Conservation (phyloP, 2,888 invertebrate genomes). For the Polyommatus iphigenia region DNA sequence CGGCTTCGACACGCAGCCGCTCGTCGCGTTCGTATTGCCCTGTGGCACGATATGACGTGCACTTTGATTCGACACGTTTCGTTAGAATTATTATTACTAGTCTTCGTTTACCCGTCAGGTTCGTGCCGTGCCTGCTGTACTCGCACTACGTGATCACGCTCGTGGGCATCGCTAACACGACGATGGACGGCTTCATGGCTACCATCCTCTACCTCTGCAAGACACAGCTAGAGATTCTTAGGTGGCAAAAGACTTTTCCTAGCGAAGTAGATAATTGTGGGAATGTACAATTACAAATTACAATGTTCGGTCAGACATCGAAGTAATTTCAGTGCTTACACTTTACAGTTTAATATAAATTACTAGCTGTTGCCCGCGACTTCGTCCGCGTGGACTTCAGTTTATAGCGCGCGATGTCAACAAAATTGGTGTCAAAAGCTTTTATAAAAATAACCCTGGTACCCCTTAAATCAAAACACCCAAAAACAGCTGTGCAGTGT, state of each 20-base stretch:
- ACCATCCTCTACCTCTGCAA: slow-evolving; percentile 64
- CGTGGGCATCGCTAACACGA: slow-evolving; percentile 71
- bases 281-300: too few relatives aligned
- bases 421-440: too few relatives aligned
- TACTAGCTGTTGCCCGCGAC: too few relatives aligned
- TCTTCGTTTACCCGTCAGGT: slow-evolving; percentile 47
- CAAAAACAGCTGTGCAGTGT: too few relatives aligned
- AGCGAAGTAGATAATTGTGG: not conserved
- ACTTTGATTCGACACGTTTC: not conserved
- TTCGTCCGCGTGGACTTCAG: too few relatives aligned
- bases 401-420: too few relatives aligned
- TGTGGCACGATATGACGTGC: not conserved
- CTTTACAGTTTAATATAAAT: too few relatives aligned
- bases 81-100: not conserved
- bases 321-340: too few relatives aligned
- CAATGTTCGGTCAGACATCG: not conserved
- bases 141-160: slow-evolving; percentile 68
- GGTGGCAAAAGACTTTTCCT: slow-evolving; percentile 45
- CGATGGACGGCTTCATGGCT: slow-evolving; percentile 71
- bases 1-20: slow-evolving; percentile 39
- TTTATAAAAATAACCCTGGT: too few relatives aligned
- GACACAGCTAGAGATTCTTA: slow-evolving; percentile 60
- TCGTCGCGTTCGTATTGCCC: slow-evolving; percentile 34
- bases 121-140: slow-evolving; percentile 56
- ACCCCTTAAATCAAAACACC: too few relatives aligned